A percentile compares a stretch with the other conserved stretches of the same genome.
Evolutionary conservation across 2,797 vertebrate genomes (phyloP).

Genomic region (Chelonia mydas): DNA sequence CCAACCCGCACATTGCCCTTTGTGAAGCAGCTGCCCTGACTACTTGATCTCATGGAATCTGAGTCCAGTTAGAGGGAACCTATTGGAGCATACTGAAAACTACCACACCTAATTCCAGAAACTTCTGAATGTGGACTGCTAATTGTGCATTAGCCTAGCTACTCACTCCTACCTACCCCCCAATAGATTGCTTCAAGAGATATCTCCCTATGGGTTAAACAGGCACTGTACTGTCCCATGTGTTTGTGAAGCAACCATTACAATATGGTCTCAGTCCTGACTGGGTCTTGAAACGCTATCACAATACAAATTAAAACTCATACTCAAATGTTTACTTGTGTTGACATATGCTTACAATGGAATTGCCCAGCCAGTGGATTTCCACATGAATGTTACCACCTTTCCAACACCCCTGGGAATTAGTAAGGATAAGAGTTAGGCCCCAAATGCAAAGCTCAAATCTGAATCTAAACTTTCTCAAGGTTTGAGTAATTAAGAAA

Average conservation of each 20-base stretch:
- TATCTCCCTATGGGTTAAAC: too few relatives aligned
- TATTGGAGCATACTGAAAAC: too few relatives aligned
- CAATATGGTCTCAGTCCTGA: neutral
- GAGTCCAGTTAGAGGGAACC: too few relatives aligned
- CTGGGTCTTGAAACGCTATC: neutral
- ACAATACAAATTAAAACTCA: neutral
- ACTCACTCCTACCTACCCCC: too few relatives aligned
- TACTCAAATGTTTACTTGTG: neutral
- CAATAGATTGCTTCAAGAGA: too few relatives aligned
- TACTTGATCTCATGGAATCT: too few relatives aligned
- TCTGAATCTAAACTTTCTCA: neutral
- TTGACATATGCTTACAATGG: neutral
- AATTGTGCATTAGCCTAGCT: too few relatives aligned
- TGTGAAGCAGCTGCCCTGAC: too few relatives aligned
- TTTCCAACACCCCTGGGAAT: neutral
- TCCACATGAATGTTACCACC: neutral
- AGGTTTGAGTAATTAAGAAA: neutral
- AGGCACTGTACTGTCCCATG: neutral
- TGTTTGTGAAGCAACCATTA: neutral
- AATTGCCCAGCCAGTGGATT: neutral
- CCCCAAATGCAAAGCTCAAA: neutral
- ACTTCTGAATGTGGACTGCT: too few relatives aligned
- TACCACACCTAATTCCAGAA: too few relatives aligned
- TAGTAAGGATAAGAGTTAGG: neutral
- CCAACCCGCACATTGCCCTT: too few relatives aligned